These are phyloP conservation scores for Montipora capitata DNA, from an alignment of 92 coral and sea anemone species.

Conservation along the genomic window DNA sequence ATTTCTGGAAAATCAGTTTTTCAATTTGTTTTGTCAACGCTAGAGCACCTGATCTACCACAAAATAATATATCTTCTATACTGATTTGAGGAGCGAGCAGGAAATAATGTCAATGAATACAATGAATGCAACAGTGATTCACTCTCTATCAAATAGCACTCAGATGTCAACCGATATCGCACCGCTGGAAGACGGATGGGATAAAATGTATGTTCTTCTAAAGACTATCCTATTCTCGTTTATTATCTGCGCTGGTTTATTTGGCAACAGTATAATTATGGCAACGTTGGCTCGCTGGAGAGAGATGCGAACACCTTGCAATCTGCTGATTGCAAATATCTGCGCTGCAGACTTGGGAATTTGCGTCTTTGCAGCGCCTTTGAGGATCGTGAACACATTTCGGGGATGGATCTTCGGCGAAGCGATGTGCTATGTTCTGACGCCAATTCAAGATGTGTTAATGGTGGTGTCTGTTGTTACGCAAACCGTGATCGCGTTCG, in stretches of 20 bases:
- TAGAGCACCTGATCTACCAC: conserved; percentile 17
- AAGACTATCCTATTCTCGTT: conserved; percentile 58
- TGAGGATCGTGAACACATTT: conserved; percentile 69
- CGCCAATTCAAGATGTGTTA: conserved; percentile 79
- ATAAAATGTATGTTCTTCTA: conserved; percentile 10
- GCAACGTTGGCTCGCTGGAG: conserved; percentile 74
- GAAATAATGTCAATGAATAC: background rate
- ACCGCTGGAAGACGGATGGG: background rate
- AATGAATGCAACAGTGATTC: background rate
- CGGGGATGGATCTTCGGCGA: conserved; percentile 83
- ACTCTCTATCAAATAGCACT: conserved; percentile 12
- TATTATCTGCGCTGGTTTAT: conserved; percentile 60
- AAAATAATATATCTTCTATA: no score
- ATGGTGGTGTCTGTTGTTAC: conserved; percentile 76
- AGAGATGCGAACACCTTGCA: conserved; percentile 81
- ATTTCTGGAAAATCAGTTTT: background rate
- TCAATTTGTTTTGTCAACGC: conserved; percentile 7
- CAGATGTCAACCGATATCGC: background rate
- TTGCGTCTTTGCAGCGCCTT: conserved; percentile 69
- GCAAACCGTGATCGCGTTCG: conserved; percentile 83
- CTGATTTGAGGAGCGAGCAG: background rate
- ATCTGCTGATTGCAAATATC: conserved; percentile 76
- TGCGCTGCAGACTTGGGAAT: conserved; percentile 80
- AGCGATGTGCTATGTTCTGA: conserved; percentile 52
- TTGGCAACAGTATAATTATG: conserved; percentile 75